Evolutionary conservation across 1,140 invertebrate genomes (phyloP).

Genomic region (Heliconius hewitsoni): DNA sequence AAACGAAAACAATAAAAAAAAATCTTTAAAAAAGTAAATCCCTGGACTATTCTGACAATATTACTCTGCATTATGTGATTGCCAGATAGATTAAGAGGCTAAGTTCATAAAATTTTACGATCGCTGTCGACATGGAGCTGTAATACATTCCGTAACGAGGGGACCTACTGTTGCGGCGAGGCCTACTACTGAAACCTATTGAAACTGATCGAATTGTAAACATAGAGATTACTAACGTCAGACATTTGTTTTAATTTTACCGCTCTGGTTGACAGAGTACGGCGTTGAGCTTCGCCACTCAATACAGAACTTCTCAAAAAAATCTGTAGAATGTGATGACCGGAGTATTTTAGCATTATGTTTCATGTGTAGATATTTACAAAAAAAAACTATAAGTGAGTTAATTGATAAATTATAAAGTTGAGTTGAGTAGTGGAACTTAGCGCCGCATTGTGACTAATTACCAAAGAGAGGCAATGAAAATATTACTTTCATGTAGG

Average conservation of each 20-base stretch:
- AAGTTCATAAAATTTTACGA: slow-evolving; percentile 76
- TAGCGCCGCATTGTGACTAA: too few relatives aligned
- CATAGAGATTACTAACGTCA: not conserved
- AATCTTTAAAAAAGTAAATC: not conserved
- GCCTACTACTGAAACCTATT: slow-evolving; percentile 38
- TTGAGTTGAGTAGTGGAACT: too few relatives aligned
- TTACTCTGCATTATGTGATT: slow-evolving; percentile 44
- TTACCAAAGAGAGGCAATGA: not conserved
- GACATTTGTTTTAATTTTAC: not conserved
- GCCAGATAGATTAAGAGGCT: slow-evolving; percentile 64
- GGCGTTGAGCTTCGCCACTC: too few relatives aligned
- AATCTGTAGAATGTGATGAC: too few relatives aligned
- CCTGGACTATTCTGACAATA: not conserved
- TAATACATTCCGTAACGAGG: slow-evolving; percentile 45
- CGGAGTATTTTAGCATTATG: too few relatives aligned
- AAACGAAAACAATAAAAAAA: not conserved
- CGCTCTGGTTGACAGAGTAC: not conserved
- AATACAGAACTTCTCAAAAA: too few relatives aligned
- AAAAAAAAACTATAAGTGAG: too few relatives aligned
- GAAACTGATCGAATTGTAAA: slow-evolving; percentile 45
- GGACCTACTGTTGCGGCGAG: slow-evolving; percentile 44
- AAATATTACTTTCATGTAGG: not conserved
- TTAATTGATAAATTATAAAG: too few relatives aligned
- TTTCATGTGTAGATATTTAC: too few relatives aligned
- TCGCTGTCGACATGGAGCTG: slow-evolving; percentile 58